A percentile compares a stretch with the other conserved stretches of the same genome.
phyloP scores from a whole-genome alignment of 2,797 vertebrate genomes.

The Linurgus olivaceus region DNA sequence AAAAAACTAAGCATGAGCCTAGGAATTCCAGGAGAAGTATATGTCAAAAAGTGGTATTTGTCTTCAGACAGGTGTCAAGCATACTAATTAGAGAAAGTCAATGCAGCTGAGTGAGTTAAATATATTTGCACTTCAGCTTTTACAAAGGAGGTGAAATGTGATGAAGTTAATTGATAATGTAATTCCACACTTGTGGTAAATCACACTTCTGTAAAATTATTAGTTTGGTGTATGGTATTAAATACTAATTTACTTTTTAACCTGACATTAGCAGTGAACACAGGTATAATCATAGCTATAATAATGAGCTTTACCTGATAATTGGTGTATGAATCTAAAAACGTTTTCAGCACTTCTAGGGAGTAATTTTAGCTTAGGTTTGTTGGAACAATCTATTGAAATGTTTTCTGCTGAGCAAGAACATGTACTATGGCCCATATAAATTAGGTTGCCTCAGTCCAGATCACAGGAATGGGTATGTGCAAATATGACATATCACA shows the following conservation, averaged over 20 bases:
- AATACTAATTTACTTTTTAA: background rate
- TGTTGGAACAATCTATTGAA: background rate
- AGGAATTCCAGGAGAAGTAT: background rate
- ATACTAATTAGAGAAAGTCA: background rate
- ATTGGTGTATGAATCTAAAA: background rate
- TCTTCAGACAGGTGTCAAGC: background rate
- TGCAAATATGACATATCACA: background rate
- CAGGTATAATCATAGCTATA: background rate
- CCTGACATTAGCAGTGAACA: background rate
- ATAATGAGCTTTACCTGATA: background rate
- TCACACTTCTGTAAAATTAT: background rate
- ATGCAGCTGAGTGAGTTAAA: background rate
- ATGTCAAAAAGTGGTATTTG: background rate
- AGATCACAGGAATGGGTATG: background rate
- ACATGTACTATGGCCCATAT: background rate
- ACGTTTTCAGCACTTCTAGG: background rate
- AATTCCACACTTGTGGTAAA: background rate
- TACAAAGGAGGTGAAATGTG: background rate
- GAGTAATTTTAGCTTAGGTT: background rate
- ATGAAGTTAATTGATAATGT: background rate
- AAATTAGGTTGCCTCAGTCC: background rate
- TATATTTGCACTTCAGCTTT: background rate
- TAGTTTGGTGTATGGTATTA: background rate
- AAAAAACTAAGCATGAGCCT: background rate
- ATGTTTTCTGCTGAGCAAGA: background rate